Evolutionary conservation across 2,113 vertebrate species (phyloP).

Genomic region (Agapornis roseicollis): DNA sequence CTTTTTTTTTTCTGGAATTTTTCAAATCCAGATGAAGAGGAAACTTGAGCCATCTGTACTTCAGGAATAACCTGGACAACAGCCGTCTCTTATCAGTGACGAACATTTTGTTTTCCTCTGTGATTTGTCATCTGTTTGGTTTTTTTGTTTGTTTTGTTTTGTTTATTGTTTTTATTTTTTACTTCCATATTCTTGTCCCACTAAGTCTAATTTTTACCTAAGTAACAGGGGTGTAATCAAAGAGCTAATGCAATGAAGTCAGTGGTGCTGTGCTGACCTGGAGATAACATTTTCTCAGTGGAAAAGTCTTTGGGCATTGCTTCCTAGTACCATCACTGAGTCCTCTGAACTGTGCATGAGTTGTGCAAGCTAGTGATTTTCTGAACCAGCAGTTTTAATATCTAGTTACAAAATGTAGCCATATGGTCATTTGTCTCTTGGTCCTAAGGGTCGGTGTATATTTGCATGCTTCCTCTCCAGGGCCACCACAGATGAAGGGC

Average conservation of each 20-base stretch:
- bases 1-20: neutral
- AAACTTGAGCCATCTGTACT: conserved; percentile 12
- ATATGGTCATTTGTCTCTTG: neutral
- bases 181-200: neutral
- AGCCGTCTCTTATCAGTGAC: conserved; percentile 8
- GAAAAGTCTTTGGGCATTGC: neutral
- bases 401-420: conserved; percentile 1
- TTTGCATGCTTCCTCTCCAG: neutral
- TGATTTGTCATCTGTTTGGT: neutral
- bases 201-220: neutral
- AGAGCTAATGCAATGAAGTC: neutral
- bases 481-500: neutral
- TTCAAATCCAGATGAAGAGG: neutral
- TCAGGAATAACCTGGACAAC: conserved; percentile 15
- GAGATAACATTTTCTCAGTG: neutral
- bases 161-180: neutral
- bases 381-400: conserved; percentile 13
- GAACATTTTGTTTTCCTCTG: neutral
- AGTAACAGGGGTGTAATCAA: neutral
- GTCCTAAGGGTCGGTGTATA: neutral
- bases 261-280: neutral
- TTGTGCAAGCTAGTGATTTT: neutral
- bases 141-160: neutral
- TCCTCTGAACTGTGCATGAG: neutral
- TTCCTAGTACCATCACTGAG: neutral